Base-by-base conservation (phyloP, 2,113 vertebrate genomes). In the Mormyrus lacerda region DNA sequence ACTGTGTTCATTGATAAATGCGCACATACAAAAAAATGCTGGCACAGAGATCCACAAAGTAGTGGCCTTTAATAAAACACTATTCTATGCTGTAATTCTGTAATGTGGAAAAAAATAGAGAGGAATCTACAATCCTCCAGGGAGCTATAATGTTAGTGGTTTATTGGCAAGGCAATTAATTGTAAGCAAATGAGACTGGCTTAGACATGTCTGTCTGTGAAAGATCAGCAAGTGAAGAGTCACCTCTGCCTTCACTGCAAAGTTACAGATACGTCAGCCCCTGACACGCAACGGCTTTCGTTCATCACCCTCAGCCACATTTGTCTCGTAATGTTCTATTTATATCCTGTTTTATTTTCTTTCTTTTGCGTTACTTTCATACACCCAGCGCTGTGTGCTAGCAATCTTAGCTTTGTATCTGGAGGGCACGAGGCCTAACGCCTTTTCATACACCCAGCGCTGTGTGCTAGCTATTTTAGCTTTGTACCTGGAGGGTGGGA, bases 401-500 rank as follows among this genome's bases (percentile, higher is more conserved):
- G 1, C 53, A 55, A 0, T 55, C 19, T 92, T 91, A 92, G 89
- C 90, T 53, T 4, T 5, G 15, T 53, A 53, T 90, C 92, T 91
- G 85, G 35, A 91, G 90, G 92, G 88, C 91, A 79, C 91, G 90
- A 91, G 91, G 83, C 73, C 88, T 8, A 84, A 91, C 45, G 83
- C 89, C 92, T 94, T 65, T 65, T 27, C 79, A 83, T 44, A 85
- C 31, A 39, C 31, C 9, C 79, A 51, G 90, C 91, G 91, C 89
- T 61, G 90, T 65, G 87, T 90, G 51, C 51, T 53, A 53, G 0
- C 51, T 19, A 19, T 53, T 3, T 51, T 51, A 51, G 50, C 50
- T 50, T 92, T 90, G 92, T 89, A 91, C 90, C 92, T 91, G 86
- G 31, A 91, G 90, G 92, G 65, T 91, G 79, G 91, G 90, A 91